Evolutionary conservation across 2,797 vertebrate species (phyloP), one percentile per base, ranked within the genome.

Genomic region (Gambelia wislizenii): DNA sequence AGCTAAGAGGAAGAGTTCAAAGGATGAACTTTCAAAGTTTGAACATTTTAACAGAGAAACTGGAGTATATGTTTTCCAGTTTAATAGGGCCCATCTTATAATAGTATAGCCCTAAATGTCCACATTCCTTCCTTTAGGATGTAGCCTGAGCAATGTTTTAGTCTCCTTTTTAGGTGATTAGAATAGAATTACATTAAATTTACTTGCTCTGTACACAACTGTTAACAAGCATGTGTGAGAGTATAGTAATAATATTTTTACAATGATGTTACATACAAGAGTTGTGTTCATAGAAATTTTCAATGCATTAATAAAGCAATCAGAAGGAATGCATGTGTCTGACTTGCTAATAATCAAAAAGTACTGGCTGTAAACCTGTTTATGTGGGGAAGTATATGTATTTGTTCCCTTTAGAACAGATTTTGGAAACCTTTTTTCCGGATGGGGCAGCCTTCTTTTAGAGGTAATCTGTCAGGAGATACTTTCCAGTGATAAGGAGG

Each of bases 251-350:
- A 64, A n/a, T 2, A 4, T 22, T 76, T 18, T 91, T 80, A 70
- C 33, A 84, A 47, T 75, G 25, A 74, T 88, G 59, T 89, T 89
- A 25, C 1, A 2, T 80, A 33, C 64, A 67, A 3, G 42, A 89
- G 76, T 75, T 1, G 1, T 2, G 0, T 77, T 87, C 81, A 80
- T 81, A 92, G 80, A 86, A 36, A 1, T 86, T 90, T 39, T 84
- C 30, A 61, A 27, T 56, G 6, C 78, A 75, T 91, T 91, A 94
- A 83, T 95, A 95, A 95, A 95, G 86, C 90, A 82, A 22, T 91
- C 36, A 42, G 77, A 94, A 54, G 2, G 2, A 87, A 52, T 76
- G 36, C 3, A 22, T 54, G 33, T 49, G 59, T 84, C 76, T 25
- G 61, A 61, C 25, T 75, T 33, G 30, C 49, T 42, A 89, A 2